phyloP scores from a whole-genome alignment of 2,888 invertebrate species.

The Alloplasta piceator region DNA sequence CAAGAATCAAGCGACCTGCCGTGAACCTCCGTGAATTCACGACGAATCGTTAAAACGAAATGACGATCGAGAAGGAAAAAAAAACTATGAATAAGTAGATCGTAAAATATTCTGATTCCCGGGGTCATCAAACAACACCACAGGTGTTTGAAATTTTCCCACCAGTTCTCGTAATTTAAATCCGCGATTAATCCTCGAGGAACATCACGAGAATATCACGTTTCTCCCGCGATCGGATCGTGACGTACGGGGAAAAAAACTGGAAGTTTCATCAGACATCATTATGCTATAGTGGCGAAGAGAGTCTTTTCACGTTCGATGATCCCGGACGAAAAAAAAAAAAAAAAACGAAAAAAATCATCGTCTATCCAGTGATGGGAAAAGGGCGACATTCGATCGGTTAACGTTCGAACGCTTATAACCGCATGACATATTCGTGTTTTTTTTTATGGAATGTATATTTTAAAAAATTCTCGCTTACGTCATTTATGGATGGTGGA shows the following conservation, averaged over 20 bases:
- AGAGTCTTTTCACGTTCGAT: not conserved
- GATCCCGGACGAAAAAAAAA: not conserved
- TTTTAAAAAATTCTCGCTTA: conserved; percentile 72
- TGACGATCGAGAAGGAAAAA: too few species aligned
- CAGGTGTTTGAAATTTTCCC: not conserved
- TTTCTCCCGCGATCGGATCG: not conserved
- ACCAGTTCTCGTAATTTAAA: not conserved
- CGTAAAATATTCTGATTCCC: too few species aligned
- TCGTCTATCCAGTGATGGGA: too few species aligned
- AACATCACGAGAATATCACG: not conserved
- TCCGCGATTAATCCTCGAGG: not conserved
- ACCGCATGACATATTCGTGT: not conserved
- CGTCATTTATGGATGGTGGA: conserved; percentile 82
- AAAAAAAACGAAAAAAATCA: not conserved
- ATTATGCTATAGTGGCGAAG: not conserved
- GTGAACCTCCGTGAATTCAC: too few species aligned
- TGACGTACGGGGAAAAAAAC: not conserved
- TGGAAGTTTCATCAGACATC: conserved; percentile 1
- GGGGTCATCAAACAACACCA: too few species aligned
- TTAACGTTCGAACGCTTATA: not conserved
- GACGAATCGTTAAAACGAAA: too few species aligned
- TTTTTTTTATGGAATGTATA: not conserved
- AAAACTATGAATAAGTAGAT: too few species aligned
- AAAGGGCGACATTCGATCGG: too few species aligned
- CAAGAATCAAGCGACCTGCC: too few species aligned